Evolutionary conservation across 2,888 invertebrate genomes (phyloP), one percentile per base, ranked within the genome.

Genomic region (Notodonta ziczac): DNA sequence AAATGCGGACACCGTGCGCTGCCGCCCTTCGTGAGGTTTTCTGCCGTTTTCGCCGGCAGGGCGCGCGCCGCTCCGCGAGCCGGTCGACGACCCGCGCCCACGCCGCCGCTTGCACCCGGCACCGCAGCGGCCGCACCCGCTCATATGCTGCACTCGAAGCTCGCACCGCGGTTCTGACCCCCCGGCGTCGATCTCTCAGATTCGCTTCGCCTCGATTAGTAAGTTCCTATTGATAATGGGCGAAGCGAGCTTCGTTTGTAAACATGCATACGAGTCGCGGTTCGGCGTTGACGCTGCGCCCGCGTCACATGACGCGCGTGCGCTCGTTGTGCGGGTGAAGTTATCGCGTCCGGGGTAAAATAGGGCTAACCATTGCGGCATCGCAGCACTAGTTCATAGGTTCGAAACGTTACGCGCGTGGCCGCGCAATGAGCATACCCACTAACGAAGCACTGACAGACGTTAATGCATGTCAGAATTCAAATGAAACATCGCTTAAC

Each of bases 21-120:
- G 93, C 89, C 89, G 88, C 89, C 93, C 93, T 93, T 92, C 91
- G 89, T 83, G 86, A 91, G 92, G 88, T 90, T 91, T 89, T 88
- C 87, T 89, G 87, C 89, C 87, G 87, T 86, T 86, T 85, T 85
- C 87, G 86, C 87, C 84, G 86, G 88, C 87, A 90, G 89, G 90
- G 91, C 89, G 89, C 82, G 74, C 81, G 73, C 76, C 76, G 79
- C 75, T 75, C 83, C 81, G 80, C 79, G 73, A 85, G 76, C 80
- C 86, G 92, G 92, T 93, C 92, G 91, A 85, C 90, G 93, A 92
- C 91, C 93, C 82, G 84, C 88, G 84, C 89, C 89, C 84, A 86
- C 91, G 42, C 42, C 73, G 70, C 70, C 80, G 82, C 85, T 85
- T 90, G 88, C 90, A 91, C 88, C 87, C 87, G 85, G 84, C 86